phyloP scores from a whole-genome alignment of 2,113 vertebrate genomes.

The Neogobius melanostomus region DNA sequence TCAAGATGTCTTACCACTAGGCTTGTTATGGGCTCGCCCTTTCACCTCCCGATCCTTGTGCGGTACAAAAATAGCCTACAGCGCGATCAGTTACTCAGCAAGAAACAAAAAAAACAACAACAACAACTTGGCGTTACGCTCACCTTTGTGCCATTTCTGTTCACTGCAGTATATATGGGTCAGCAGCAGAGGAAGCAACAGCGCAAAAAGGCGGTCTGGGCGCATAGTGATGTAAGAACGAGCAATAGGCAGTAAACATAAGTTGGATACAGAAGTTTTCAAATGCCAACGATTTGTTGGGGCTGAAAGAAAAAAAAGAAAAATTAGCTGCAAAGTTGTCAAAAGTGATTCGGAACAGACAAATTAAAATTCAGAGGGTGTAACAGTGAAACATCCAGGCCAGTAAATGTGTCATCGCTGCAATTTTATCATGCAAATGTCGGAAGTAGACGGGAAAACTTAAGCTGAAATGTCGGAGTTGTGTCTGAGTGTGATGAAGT shows the following conservation, averaged over 20 bases:
- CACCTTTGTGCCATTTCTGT: background rate
- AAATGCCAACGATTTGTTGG: background rate
- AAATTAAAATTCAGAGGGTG: background rate
- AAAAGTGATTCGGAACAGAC: conserved; percentile 7
- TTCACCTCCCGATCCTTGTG: conserved; percentile 1
- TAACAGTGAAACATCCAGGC: background rate
- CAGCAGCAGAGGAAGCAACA: background rate
- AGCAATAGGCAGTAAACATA: conserved; percentile 4
- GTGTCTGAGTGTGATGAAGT: conserved; percentile 24
- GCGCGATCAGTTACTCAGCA: background rate
- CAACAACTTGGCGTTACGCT: background rate
- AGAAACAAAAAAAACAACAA: background rate
- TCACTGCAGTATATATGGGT: background rate
- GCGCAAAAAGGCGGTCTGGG: background rate
- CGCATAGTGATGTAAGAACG: background rate
- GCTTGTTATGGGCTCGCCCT: conserved; percentile 12
- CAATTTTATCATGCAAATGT: background rate
- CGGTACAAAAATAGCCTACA: background rate
- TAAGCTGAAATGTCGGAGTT: background rate
- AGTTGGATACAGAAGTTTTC: conserved; percentile 1
- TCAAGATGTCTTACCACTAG: background rate
- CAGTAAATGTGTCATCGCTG: background rate
- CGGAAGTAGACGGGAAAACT: background rate
- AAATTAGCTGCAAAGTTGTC: background rate
- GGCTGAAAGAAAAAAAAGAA: background rate